Evolutionary conservation across 1,140 invertebrate genomes (phyloP), one percentile per base, ranked within the genome.

Genomic region (Calephelis virginiensis): DNA sequence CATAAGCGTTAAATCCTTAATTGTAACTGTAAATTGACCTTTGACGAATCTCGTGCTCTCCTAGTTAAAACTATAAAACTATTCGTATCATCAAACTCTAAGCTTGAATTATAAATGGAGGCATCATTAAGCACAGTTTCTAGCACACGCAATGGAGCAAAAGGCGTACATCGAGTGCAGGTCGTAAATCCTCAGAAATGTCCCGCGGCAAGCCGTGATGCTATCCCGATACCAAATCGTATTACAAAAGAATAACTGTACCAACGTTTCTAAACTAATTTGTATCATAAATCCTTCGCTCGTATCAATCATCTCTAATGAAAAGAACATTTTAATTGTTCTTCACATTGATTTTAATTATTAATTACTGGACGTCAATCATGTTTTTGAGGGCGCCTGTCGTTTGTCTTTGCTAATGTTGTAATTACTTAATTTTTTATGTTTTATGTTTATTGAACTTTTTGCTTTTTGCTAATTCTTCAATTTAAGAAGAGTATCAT

Each of bases 111-210:
- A 63, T 49, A 49, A 67, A 56, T 48, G 49, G 14, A 46, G 11
- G 53, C 60, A 67, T 69, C 67, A 67, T 69, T 72, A 64, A 67
- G 64, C 64, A 67, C 64, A 70, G 53, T 50, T 73, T 69, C 63
- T 66, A 70, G 65, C 69, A 70, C 59, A 67, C 37, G 43, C 47
- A 37, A 53, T 67, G n/a, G 43, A 45, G 40, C 69, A 60, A 43
- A 6, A 43, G 40, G 40, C 40, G 50, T 59, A 14, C 59, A 62
- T 61, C 60, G 69, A 73, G 68, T 62, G 56, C 67, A 37, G 49
- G 68, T 59, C 60, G 70, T 76, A 76, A 78, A 74, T 73, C 76
- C 74, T 77, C 38, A 68, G 73, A 72, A 70, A 75, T 77, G 79
- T 78, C 79, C 74, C 60, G 70, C 63, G 79, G 76, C 77, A 67